Percentiles rank a stretch among this genome's conserved stretches.
Conservation (phyloP, 2,113 vertebrate species). For the Puntigrus tetrazona region DNA sequence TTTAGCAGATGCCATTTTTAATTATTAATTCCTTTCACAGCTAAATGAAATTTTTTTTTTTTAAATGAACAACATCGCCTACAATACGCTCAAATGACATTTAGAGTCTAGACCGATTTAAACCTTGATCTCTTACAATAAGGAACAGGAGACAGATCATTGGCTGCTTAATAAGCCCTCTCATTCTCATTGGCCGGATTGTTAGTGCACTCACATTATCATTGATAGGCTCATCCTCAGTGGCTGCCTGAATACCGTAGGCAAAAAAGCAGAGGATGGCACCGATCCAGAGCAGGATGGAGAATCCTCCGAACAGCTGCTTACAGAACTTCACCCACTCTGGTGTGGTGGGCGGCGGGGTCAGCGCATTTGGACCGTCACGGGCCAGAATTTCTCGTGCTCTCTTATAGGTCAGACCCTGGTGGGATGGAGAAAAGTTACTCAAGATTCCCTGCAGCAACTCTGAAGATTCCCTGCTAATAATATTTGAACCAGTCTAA, state of each 20-base stretch:
- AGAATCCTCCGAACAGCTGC: constrained; percentile 93
- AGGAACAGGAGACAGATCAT: neutral
- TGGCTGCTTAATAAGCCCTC: neutral
- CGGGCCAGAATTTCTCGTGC: constrained; percentile 81
- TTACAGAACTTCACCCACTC: constrained; percentile 97
- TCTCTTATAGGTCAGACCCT: constrained; percentile 82
- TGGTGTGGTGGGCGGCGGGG: constrained; percentile 86
- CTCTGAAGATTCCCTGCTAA: neutral
- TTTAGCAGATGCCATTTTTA: neutral
- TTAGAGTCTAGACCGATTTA: neutral
- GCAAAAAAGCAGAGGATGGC: constrained; percentile 91
- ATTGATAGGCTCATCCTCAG: constrained; percentile 84
- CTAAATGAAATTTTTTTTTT: neutral
- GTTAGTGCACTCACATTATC: constrained; percentile 81
- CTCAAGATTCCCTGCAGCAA: neutral
- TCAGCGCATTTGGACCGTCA: constrained; percentile 86
- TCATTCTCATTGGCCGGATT: neutral
- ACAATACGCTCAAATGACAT: neutral
- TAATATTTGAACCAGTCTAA: constrained; percentile 19
- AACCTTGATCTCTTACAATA: neutral
- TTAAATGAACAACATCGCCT: neutral
- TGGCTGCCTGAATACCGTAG: constrained; percentile 86
- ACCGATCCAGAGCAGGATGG: constrained; percentile 90
- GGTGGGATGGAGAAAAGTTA: constrained; percentile 17
- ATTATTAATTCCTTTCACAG: neutral